Evolutionary conservation across 1,140 invertebrate species (phyloP).

Genomic region (Eciton burchellii): DNA sequence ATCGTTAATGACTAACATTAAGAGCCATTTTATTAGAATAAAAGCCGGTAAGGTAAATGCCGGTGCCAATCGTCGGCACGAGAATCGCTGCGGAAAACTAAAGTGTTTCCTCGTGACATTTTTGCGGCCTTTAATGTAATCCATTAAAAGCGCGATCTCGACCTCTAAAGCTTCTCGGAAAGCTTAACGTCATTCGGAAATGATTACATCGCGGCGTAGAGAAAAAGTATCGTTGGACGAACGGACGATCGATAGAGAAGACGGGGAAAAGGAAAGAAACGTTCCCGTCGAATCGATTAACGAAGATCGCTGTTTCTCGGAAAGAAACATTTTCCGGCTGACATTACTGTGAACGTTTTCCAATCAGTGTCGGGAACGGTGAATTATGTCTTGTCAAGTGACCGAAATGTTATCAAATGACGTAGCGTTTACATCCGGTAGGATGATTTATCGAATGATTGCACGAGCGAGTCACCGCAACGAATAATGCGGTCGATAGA

Average conservation of each 20-base stretch:
- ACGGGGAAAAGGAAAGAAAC: background rate
- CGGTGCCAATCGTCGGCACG: too few relatives aligned
- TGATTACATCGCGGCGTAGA: background rate
- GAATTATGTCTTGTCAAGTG: conserved; percentile 26
- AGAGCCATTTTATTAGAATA: too few relatives aligned
- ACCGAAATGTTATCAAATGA: conserved; percentile 26
- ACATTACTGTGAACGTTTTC: conserved; percentile 28
- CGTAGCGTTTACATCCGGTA: background rate
- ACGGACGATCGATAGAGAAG: conserved; percentile 34
- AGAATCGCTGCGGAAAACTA: background rate
- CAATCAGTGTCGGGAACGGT: conserved; percentile 3
- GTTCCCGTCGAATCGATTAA: background rate
- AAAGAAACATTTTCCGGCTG: background rate
- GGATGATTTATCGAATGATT: conserved; percentile 49
- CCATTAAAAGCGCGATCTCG: background rate
- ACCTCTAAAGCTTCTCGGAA: background rate
- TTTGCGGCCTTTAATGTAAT: background rate
- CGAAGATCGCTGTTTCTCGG: background rate
- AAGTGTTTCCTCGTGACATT: background rate
- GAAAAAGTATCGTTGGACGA: conserved; percentile 9
- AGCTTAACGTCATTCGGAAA: background rate
- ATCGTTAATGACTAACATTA: too few relatives aligned
- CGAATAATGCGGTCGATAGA: conserved; percentile 31
- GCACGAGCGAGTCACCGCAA: background rate
- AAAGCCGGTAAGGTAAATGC: too few relatives aligned